Conservation (phyloP, 2,888 invertebrate genomes). For the Lasioglossum villosulum region DNA sequence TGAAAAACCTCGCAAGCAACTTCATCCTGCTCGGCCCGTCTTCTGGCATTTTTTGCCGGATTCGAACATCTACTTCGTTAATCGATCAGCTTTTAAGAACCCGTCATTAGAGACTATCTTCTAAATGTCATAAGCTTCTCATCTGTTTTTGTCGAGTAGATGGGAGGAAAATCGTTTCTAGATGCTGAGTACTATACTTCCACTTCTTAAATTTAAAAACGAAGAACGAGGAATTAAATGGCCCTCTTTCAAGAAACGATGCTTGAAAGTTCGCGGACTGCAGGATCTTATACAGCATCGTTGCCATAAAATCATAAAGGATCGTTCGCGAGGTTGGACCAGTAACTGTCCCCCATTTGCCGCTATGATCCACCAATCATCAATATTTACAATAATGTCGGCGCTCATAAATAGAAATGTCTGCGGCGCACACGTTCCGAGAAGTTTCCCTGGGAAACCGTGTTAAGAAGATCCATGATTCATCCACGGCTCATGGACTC, state of each 20-base stretch:
- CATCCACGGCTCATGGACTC: slow-evolving; percentile 8
- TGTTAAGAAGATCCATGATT: slow-evolving; percentile 10
- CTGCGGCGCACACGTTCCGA: neutral
- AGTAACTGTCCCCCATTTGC: neutral
- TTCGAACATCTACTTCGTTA: neutral
- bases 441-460: neutral
- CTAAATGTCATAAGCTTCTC: slow-evolving; percentile 1
- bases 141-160: neutral
- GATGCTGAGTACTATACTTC: neutral
- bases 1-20: neutral
- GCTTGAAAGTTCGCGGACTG: neutral
- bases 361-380: neutral
- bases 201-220: neutral
- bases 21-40: neutral
- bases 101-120: neutral
- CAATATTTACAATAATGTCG: neutral
- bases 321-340: neutral
- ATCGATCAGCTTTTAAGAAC: neutral
- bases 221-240: neutral
- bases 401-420: neutral
- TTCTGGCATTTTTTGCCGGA: neutral
- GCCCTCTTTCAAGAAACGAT: neutral
- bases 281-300: neutral
- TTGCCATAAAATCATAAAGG: neutral
- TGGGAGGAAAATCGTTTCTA: neutral